Evolutionary conservation across 1,140 invertebrate species (phyloP).

Genomic region (Heliothis virescens): DNA sequence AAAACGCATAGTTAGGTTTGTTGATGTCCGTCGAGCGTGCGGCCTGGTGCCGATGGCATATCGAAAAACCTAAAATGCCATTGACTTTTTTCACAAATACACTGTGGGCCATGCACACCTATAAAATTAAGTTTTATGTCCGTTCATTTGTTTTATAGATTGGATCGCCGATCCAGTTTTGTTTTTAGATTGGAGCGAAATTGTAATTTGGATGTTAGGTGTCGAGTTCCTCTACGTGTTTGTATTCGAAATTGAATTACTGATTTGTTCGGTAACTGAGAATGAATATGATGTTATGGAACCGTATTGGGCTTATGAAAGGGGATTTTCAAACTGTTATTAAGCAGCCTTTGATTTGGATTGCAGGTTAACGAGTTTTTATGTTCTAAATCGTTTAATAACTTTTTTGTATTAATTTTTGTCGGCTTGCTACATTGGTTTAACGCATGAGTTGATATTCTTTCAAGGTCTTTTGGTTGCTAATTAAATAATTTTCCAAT

Average conservation of each 20-base stretch:
- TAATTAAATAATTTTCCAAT: too few relatives aligned
- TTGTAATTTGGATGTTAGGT: constrained; percentile 42
- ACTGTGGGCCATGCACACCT: constrained; percentile 35
- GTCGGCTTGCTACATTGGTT: too few relatives aligned
- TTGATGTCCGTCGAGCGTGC: constrained; percentile 23
- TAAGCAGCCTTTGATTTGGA: not conserved
- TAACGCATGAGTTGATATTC: too few relatives aligned
- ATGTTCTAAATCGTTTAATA: not conserved
- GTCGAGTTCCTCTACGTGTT: not conserved
- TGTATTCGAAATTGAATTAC: constrained; percentile 30
- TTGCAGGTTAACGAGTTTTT: not conserved
- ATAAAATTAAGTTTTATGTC: constrained; percentile 42
- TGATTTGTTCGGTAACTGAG: constrained; percentile 11
- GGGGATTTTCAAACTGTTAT: not conserved
- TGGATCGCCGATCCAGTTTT: constrained; percentile 25
- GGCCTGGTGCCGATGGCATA: constrained; percentile 10
- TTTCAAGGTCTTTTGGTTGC: too few relatives aligned
- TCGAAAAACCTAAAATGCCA: constrained; percentile 41
- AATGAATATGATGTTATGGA: constrained; percentile 27
- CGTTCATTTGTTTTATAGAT: constrained; percentile 48
- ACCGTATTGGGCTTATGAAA: not conserved
- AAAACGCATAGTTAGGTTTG: constrained; percentile 43
- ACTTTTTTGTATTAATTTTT: not conserved
- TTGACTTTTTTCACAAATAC: constrained; percentile 33
- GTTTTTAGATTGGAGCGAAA: constrained; percentile 38